Evolutionary conservation across 2,113 vertebrate species (phyloP).

Genomic region (Siniperca chuatsi): DNA sequence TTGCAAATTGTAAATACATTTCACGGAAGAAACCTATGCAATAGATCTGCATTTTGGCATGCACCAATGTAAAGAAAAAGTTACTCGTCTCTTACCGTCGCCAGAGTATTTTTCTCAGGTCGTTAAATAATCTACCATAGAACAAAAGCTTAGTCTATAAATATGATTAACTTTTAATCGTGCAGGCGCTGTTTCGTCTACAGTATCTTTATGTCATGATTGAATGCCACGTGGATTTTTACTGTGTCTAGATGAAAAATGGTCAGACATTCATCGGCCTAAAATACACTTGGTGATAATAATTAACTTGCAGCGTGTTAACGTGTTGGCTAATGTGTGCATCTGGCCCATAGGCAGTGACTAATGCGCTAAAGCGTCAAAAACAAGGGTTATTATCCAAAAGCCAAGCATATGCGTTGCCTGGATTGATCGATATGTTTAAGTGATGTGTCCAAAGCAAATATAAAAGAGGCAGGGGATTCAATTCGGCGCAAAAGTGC

Average conservation of each 20-base stretch:
- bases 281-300: constrained; percentile 32
- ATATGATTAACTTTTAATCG: background rate
- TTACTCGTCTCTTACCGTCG: background rate
- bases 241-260: background rate
- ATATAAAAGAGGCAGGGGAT: background rate
- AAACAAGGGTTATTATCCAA: background rate
- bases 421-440: background rate
- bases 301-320: constrained; percentile 35
- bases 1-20: background rate
- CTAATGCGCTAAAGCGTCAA: constrained; percentile 3
- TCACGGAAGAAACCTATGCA: background rate
- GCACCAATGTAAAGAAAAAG: background rate
- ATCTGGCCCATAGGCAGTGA: background rate
- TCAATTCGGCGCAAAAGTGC: background rate
- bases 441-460: constrained; percentile 4
- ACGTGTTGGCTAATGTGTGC: constrained; percentile 32
- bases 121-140: background rate
- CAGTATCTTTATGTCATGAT: background rate
- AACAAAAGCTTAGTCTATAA: background rate
- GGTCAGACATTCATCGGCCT: constrained; percentile 1
- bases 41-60: background rate
- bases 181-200: background rate
- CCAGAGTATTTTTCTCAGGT: background rate
- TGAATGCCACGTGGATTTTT: constrained; percentile 12
- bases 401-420: background rate